Percentiles rank a stretch among this genome's conserved stretches.
Evolutionary conservation across 2,797 vertebrate species (phyloP).

Genomic region (Eospalax fontanierii): DNA sequence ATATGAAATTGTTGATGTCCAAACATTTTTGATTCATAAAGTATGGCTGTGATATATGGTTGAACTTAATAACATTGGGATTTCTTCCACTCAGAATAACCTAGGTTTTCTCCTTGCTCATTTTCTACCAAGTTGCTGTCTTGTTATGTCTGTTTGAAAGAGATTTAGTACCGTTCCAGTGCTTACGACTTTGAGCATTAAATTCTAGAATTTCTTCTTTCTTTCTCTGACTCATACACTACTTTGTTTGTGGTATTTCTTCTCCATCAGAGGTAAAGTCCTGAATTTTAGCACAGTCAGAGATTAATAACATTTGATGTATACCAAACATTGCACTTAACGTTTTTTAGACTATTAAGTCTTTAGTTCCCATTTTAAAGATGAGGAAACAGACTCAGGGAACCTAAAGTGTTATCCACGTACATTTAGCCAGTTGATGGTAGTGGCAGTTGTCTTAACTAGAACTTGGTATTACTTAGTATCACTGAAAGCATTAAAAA

Average conservation of each 20-base stretch:
- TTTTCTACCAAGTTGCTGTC: background rate
- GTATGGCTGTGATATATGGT: background rate
- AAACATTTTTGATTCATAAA: constrained; percentile 1
- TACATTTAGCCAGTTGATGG: background rate
- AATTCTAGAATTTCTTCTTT: background rate
- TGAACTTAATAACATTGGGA: background rate
- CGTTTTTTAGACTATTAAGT: background rate
- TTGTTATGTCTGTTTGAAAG: background rate
- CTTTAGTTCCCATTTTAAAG: background rate
- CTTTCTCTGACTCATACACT: background rate
- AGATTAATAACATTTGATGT: background rate
- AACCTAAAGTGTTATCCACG: background rate
- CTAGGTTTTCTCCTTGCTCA: background rate
- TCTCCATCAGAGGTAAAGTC: background rate
- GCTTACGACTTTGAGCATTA: background rate
- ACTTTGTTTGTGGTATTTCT: background rate
- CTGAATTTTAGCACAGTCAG: background rate
- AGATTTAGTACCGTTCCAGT: background rate
- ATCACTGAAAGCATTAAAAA: background rate
- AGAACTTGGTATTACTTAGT: background rate
- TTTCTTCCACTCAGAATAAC: background rate
- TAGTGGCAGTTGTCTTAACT: background rate
- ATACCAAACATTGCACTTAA: background rate
- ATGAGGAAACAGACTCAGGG: background rate
- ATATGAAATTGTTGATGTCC: background rate